Conservation (phyloP, 2,797 vertebrate species). For the Hippoglossus hippoglossus region DNA sequence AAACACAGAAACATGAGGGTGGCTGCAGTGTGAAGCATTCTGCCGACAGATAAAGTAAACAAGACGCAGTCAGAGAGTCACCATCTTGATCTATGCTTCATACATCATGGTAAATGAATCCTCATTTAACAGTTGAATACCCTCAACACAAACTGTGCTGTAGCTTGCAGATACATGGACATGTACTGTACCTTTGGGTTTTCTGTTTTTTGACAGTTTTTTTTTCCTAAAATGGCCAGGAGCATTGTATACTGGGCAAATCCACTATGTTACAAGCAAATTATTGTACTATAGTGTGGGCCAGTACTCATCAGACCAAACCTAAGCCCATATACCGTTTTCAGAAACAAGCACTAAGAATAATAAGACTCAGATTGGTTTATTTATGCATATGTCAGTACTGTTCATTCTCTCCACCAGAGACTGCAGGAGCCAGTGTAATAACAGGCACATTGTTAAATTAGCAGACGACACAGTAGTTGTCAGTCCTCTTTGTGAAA, state of each 20-base stretch:
- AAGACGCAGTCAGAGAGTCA: background rate
- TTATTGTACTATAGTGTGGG: no score
- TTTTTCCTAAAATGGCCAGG: no score
- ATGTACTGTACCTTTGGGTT: background rate
- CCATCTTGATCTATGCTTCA: background rate
- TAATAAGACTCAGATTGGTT: no score
- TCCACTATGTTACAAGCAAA: no score
- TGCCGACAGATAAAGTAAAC: slow-evolving; percentile 8
- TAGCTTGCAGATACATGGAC: background rate
- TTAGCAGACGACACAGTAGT: background rate
- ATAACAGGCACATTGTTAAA: background rate
- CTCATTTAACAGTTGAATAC: background rate
- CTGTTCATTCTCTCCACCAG: background rate
- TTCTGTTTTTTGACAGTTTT: background rate
- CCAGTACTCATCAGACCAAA: no score
- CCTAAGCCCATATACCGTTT: no score
- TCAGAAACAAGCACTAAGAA: no score
- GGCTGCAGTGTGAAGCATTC: background rate
- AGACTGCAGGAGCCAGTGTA: no score
- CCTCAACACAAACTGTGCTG: background rate
- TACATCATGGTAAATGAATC: background rate
- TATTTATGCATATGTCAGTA: no score
- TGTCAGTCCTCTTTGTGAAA: slow-evolving; percentile 3
- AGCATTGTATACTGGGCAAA: no score
- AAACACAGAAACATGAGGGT: background rate